Percentiles rank a stretch among this genome's conserved stretches.
Evolutionary conservation across 2,797 vertebrate species (phyloP).

Genomic region (Sebastes matsubarae): DNA sequence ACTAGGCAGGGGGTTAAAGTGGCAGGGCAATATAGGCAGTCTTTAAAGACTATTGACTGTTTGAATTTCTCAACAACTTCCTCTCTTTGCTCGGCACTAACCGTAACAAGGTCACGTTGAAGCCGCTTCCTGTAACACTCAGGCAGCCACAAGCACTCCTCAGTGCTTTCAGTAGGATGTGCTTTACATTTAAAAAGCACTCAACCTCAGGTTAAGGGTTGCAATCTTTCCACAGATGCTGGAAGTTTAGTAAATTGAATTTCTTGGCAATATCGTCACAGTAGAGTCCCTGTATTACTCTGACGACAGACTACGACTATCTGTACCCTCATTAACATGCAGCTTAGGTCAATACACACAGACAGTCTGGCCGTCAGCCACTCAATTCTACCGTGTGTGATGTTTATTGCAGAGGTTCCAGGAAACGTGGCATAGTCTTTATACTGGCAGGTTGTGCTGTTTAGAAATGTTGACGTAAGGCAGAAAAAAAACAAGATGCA

Average conservation of each 20-base stretch:
- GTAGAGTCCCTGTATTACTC: background rate
- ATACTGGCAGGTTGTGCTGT: background rate
- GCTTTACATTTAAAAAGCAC: background rate
- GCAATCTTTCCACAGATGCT: background rate
- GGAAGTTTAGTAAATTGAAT: background rate
- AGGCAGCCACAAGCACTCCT: background rate
- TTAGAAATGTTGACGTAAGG: background rate
- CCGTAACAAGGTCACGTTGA: background rate
- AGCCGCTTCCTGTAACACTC: background rate
- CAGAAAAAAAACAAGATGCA: background rate
- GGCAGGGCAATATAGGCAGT: background rate
- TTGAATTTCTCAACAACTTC: constrained; percentile 41
- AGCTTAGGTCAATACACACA: background rate
- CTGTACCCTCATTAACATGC: background rate
- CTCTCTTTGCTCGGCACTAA: constrained; percentile 4
- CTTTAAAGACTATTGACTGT: constrained; percentile 3
- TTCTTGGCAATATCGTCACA: background rate
- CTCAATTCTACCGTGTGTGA: background rate
- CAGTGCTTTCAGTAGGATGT: background rate
- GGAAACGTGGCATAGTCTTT: background rate
- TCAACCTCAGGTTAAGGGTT: background rate
- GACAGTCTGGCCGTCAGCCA: background rate
- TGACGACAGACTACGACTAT: background rate
- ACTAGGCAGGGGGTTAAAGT: background rate
- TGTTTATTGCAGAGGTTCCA: background rate